Conservation (phyloP, 2,888 invertebrate species). For the Silvanus unidentatus region DNA sequence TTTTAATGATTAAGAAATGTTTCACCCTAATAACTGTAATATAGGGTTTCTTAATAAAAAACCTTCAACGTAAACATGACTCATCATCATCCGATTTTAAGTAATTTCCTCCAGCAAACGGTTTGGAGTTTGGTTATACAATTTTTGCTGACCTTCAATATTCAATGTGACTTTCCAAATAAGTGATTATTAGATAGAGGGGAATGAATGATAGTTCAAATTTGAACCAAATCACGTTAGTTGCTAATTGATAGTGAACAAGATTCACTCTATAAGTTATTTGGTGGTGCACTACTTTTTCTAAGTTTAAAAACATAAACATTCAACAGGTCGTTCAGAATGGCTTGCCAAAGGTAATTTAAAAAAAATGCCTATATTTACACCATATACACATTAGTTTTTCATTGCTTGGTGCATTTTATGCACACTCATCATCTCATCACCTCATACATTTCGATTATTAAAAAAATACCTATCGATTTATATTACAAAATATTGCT, state of each 20-base stretch:
- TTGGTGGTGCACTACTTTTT: slow-evolving; percentile 5
- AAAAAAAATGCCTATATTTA: slow-evolving; percentile 1
- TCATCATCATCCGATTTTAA: too few species aligned
- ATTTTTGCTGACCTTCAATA: slow-evolving; percentile 26
- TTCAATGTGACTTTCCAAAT: slow-evolving; percentile 30
- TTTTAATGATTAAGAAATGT: too few species aligned
- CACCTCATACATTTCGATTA: too few species aligned
- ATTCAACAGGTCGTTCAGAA: slow-evolving; percentile 21
- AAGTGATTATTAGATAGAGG: slow-evolving; percentile 15
- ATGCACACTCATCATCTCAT: neutral
- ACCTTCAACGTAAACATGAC: too few species aligned
- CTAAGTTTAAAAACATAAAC: slow-evolving; percentile 3
- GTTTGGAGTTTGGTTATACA: too few species aligned
- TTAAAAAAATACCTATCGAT: too few species aligned
- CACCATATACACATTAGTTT: neutral
- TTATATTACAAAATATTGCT: too few species aligned
- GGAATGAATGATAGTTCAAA: slow-evolving; percentile 19
- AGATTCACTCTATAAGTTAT: slow-evolving; percentile 5
- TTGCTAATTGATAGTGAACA: slow-evolving; percentile 6
- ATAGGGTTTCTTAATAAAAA: too few species aligned
- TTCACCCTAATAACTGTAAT: too few species aligned
- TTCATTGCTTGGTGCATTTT: slow-evolving; percentile 6
- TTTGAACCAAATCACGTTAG: slow-evolving; percentile 11
- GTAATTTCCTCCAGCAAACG: too few species aligned
- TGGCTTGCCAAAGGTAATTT: slow-evolving; percentile 15